A percentile compares a stretch with the other conserved stretches of the same genome.
These are phyloP conservation scores for Dicerorhinus sumatrensis DNA, from an alignment of 2,113 vertebrate species.

Conservation along the genomic window DNA sequence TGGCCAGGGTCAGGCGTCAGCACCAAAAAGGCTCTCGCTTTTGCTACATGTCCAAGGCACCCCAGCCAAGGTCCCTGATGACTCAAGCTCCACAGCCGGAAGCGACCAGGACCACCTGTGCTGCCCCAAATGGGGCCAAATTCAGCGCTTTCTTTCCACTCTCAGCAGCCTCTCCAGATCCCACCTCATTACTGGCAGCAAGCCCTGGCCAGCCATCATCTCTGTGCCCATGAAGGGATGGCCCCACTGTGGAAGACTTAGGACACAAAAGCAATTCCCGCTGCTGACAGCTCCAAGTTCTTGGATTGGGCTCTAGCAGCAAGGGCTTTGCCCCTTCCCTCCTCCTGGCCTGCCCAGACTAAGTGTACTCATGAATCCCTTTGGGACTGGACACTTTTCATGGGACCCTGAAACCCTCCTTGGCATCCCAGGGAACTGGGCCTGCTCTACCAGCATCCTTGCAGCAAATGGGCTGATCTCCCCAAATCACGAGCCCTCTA, in stretches of 20 bases:
- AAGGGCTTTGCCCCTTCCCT: neutral
- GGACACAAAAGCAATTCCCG: neutral
- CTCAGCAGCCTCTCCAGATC: slow-evolving; percentile 13
- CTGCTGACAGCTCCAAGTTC: neutral
- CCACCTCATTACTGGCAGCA: slow-evolving; percentile 18
- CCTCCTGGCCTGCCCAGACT: neutral
- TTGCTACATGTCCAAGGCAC: neutral
- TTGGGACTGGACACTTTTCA: neutral
- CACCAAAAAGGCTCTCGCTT: neutral
- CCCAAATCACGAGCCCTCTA: neutral
- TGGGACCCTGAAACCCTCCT: neutral
- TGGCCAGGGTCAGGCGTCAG: slow-evolving; percentile 8
- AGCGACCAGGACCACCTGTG: slow-evolving; percentile 33
- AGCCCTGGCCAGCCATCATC: neutral
- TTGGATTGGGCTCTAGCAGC: neutral
- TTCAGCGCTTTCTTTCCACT: slow-evolving; percentile 14
- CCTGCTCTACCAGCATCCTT: neutral
- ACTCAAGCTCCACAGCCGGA: slow-evolving; percentile 57
- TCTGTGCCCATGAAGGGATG: neutral
- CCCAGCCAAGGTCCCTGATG: neutral
- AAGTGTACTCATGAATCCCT: neutral
- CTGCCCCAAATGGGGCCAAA: neutral
- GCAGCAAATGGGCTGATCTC: neutral
- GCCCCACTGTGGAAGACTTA: neutral
- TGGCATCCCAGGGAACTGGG: neutral